Evolutionary conservation across 2,113 vertebrate genomes (phyloP), one percentile per base, ranked within the genome.

Genomic region (Hippocampus abdominalis): DNA sequence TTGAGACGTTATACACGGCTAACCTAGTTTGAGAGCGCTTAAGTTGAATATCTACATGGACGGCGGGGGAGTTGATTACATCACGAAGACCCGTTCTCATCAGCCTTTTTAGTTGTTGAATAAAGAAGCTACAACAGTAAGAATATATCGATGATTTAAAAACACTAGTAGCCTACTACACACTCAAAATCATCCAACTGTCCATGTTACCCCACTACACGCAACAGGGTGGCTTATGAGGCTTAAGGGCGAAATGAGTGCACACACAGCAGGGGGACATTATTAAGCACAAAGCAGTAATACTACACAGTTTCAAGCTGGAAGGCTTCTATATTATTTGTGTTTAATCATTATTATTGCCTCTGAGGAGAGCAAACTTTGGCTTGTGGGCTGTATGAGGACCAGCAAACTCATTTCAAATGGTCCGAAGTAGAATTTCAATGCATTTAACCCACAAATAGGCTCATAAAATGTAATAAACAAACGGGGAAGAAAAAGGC

Each of bases 211-310:
- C 54, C 54, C n/a, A 57, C 54, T 12, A 57, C 54, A 60, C 57
- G 57, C 57, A 60, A 60, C 57, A 60, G 27, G 57, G 25, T 57
- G 54, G 57, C 57, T 60, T 60, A 60, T 60, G 57, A 18, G 57
- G 57, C 57, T 60, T 60, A 60, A 32, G 15, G 57, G 27, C 57
- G 32, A 60, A 60, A 60, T 60, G 57, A 60, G 57, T 32, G 57
- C 57, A 32, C 57, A 29, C 57, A 29, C 57, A 32, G 29, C 57
- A 60, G 57, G 57, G 57, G 57, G 27, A 32, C 57, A 20, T 8
- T 60, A 32, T 60, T 60, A 60, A 60, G 27, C 27, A 60, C 57
- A 60, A 60, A 60, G 57, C 27, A 60, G 7, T 60, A 60, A 60
- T 60, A 60, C 27, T 32, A 16, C 27, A 32, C 2, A 8, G 27